Base-by-base conservation (phyloP, 2,888 invertebrate genomes). In the Diarsia rubi region DNA sequence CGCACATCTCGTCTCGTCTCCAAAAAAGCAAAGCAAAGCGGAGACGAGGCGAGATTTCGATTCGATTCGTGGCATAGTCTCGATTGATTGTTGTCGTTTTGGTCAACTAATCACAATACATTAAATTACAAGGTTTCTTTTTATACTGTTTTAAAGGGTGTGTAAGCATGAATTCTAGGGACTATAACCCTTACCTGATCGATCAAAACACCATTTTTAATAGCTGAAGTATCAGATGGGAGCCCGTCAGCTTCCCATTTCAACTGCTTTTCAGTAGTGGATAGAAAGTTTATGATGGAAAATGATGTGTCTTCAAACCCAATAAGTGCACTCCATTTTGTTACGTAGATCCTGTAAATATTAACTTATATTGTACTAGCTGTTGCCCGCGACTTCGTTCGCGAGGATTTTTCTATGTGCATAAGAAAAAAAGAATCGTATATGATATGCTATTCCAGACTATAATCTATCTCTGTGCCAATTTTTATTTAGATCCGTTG, bases 221-320 rank as follows among this genome's bases (percentile, higher is more conserved):
- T 94, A 8, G 98, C 98, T 16, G 98, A 96, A 74, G 97, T 97
- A 92, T 98, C 98, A 0, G 98, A 97, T 0, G 99, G 98, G 11
- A 99, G 95, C 0, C 99, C 99, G 90, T 98, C 98, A 0, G 98
- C 97, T 90, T 98, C 98, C 99, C 99, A 99, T 84, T 98, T 97
- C 67, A 99, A 93, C 88, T 98, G 98, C 87, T 98, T 98, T 82
- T 96, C 96, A 24, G 94, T 90, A 0, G 92, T 89, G 0, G 94
- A 92, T 54, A 96, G 86, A 83, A 96, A 96, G 85, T 95, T 95
- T 44, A 95, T 92, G 1, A 95, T 91, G 9, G 95, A 95, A 84
- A 96, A 96, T 0, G 92, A 86, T 0, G 90, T 52, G 66, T 94
- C 94, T 6, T 93, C 92, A 68, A 94, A 95, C 31, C 94, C 97